These are phyloP conservation scores for Chaunax sp. DNA, from an alignment of 2,797 vertebrate species.

Conservation along the genomic window DNA sequence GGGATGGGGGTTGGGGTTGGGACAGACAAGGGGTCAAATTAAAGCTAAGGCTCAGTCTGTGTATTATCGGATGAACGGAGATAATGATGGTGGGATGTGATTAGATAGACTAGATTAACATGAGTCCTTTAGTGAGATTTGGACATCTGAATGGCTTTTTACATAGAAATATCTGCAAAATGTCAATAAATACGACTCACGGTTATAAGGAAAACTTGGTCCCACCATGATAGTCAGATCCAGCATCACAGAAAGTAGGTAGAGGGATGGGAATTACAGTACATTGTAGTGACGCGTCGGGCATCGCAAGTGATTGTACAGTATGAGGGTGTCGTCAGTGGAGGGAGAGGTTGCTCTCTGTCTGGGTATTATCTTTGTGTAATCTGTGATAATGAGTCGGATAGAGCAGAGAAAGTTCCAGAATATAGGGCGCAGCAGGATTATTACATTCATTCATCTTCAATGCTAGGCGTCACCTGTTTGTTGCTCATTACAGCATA, in stretches of 20 bases:
- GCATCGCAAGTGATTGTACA: slow-evolving; percentile 11
- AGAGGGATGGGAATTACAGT: neutral
- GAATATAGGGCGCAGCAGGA: slow-evolving; percentile 29
- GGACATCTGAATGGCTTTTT: neutral
- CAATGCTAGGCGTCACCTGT: slow-evolving; percentile 6
- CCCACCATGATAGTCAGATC: neutral
- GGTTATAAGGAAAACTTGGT: neutral
- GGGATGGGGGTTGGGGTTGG: slow-evolving; percentile 28
- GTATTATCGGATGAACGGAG: slow-evolving; percentile 43
- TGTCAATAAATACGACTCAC: neutral
- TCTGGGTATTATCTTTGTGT: slow-evolving; percentile 38
- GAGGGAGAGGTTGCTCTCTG: slow-evolving; percentile 9
- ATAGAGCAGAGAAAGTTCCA: slow-evolving; percentile 15
- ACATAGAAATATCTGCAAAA: slow-evolving; percentile 1
- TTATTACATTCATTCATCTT: slow-evolving; percentile 24
- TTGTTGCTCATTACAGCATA: slow-evolving; percentile 6
- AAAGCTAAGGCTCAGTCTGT: slow-evolving; percentile 56
- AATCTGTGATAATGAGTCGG: slow-evolving; percentile 48
- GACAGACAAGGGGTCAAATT: slow-evolving; percentile 54
- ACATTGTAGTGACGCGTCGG: neutral
- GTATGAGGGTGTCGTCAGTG: slow-evolving; percentile 6
- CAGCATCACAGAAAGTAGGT: neutral
- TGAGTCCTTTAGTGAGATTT: neutral
- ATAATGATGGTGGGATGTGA: slow-evolving; percentile 32
- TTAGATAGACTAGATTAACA: neutral